Percentiles rank a stretch among this genome's conserved stretches.
Evolutionary conservation across 1,140 invertebrate genomes (phyloP).

Genomic region (Drosophila paulistorum): DNA sequence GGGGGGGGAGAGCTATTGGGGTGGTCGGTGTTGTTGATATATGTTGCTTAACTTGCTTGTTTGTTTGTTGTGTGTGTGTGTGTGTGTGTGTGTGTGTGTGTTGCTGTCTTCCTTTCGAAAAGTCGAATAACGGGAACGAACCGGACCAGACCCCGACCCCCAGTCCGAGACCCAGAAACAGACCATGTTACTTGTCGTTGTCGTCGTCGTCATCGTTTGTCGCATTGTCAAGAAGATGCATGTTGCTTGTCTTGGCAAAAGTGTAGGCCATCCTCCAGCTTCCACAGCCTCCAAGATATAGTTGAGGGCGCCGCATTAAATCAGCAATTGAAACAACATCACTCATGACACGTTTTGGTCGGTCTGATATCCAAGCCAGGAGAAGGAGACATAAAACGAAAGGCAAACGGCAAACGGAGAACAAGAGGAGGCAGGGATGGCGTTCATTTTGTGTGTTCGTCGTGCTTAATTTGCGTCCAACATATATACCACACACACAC

Average conservation of each 20-base stretch:
- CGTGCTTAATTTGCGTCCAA: conserved; percentile 74
- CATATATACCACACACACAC: conserved; percentile 38
- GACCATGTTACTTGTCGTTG: conserved; percentile 66
- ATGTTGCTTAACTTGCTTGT: conserved; percentile 74
- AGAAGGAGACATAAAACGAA: conserved; percentile 4
- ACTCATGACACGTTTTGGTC: conserved; percentile 78
- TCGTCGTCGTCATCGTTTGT: conserved; percentile 79
- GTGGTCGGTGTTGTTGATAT: conserved; percentile 58
- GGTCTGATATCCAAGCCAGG: conserved; percentile 34
- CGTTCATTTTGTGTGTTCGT: conserved; percentile 71
- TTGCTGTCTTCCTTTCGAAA: neutral
- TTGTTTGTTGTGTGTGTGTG: conserved; percentile 47
- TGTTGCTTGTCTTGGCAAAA: conserved; percentile 78
- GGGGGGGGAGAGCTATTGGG: conserved; percentile 25
- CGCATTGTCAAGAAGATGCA: conserved; percentile 80
- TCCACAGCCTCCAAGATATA: conserved; percentile 18
- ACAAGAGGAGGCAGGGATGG: conserved; percentile 1
- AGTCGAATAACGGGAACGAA: neutral
- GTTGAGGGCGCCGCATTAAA: conserved; percentile 71
- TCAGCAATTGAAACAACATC: conserved; percentile 82
- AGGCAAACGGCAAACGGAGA: conserved; percentile 27
- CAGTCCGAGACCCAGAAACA: neutral
- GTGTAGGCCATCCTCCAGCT: conserved; percentile 21
- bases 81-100: neutral
- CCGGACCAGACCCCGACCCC: conserved; percentile 1